Evolutionary conservation across 2,113 vertebrate genomes (phyloP).

Genomic region (Numenius arquata): DNA sequence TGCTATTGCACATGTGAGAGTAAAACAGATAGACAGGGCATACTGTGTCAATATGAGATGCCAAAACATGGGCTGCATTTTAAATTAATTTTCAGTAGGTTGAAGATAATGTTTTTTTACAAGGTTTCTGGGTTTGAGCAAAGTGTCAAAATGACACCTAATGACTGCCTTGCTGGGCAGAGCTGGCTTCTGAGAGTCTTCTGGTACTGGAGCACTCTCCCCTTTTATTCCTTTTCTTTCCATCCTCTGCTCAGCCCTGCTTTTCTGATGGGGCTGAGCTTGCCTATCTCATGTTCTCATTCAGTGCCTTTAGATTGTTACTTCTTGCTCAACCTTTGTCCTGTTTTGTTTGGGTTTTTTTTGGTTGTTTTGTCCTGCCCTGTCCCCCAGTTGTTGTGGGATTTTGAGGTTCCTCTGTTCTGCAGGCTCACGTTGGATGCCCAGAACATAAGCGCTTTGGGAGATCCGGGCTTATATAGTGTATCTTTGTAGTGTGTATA

Average conservation of each 20-base stretch:
- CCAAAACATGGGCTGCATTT: constrained; percentile 42
- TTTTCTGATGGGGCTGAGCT: not conserved
- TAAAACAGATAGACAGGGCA: constrained; percentile 41
- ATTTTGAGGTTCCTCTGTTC: not conserved
- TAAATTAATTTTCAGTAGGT: constrained; percentile 24
- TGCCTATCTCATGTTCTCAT: not conserved
- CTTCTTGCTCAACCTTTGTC: not conserved
- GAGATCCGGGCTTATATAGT: not conserved
- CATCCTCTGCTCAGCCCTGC: not conserved
- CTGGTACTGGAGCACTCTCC: not conserved
- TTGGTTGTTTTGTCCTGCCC: not conserved
- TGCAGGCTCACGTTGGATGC: not conserved
- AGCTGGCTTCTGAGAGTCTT: not conserved
- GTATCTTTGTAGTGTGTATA: not conserved
- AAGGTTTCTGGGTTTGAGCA: not conserved
- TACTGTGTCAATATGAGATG: not conserved
- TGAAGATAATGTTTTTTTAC: not conserved
- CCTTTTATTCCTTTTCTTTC: not conserved
- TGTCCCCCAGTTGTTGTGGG: not conserved
- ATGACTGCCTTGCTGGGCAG: not conserved
- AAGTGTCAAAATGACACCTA: not conserved
- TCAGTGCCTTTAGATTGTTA: not conserved
- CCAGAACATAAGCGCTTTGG: not conserved
- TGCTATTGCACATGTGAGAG: constrained; percentile 36
- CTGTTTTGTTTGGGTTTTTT: not conserved